These are phyloP conservation scores for Dryoscopus gambensis DNA, from an alignment of 2,113 vertebrate species.

Conservation along the genomic window DNA sequence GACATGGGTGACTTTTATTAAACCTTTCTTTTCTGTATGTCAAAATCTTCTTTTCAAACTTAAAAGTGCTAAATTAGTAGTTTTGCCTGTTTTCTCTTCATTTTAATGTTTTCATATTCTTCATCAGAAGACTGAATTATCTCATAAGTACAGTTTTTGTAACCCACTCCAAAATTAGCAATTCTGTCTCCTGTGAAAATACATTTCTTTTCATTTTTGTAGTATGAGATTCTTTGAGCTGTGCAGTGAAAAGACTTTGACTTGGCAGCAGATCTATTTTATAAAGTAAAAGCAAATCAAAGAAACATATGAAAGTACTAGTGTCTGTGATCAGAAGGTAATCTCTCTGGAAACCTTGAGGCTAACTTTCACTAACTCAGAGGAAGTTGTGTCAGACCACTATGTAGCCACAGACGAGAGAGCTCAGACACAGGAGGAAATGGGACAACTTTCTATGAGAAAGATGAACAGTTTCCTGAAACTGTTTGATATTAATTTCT, in stretches of 20 bases:
- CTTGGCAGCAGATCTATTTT: not conserved
- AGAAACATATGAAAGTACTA: not conserved
- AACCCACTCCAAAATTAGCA: not conserved
- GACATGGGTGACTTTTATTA: not conserved
- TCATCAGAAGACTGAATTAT: not conserved
- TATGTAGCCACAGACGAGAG: not conserved
- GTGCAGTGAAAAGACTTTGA: not conserved
- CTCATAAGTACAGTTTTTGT: not conserved
- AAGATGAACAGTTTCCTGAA: not conserved
- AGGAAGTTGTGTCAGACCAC: not conserved
- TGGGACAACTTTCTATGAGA: not conserved
- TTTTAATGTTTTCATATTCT: not conserved
- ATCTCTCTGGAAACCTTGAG: not conserved
- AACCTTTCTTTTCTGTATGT: not conserved
- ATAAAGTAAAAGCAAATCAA: not conserved
- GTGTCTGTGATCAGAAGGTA: not conserved
- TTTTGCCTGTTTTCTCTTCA: not conserved
- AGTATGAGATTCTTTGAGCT: not conserved
- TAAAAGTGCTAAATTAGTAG: not conserved
- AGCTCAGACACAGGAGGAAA: not conserved
- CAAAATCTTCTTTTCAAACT: conserved; percentile 7
- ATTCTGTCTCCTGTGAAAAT: not conserved
- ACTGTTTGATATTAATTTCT: not conserved
- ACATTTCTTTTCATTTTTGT: not conserved
- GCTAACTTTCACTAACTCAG: not conserved